A percentile compares a stretch with the other conserved stretches of the same genome.
Conservation (phyloP, 1,140 invertebrate genomes). For the Brachionus calyciflorus region DNA sequence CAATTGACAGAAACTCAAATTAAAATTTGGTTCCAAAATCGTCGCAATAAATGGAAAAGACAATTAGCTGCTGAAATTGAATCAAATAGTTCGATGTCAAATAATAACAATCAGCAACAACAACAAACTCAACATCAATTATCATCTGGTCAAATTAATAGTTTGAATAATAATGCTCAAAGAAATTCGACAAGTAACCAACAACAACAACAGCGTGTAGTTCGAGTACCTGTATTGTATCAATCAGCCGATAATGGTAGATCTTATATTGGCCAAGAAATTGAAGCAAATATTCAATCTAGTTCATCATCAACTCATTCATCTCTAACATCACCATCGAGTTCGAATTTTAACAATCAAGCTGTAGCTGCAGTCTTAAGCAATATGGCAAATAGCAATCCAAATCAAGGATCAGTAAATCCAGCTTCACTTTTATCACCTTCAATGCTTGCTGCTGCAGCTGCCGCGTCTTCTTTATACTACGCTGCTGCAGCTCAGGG, state of each 20-base stretch:
- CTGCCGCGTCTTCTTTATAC: constrained; percentile 35
- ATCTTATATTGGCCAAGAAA: neutral
- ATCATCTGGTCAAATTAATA: neutral
- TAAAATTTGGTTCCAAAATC: constrained; percentile 48
- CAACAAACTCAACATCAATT: neutral
- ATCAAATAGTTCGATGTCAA: neutral
- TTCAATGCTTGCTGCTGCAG: constrained; percentile 32
- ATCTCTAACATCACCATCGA: constrained; percentile 4
- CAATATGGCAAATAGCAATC: neutral
- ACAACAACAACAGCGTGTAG: neutral
- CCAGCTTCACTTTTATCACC: constrained; percentile 23
- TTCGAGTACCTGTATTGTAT: constrained; percentile 2
- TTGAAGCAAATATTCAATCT: neutral
- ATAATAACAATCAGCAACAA: neutral
- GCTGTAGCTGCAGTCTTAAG: neutral
- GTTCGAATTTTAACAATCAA: neutral
- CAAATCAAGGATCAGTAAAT: neutral
- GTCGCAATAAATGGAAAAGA: constrained; percentile 47
- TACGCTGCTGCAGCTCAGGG: neutral
- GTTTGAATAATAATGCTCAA: no score
- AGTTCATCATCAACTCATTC: constrained; percentile 23
- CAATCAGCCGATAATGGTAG: neutral
- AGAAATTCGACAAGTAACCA: neutral
- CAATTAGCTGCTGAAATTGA: constrained; percentile 46
- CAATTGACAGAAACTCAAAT: constrained; percentile 84